Evolutionary conservation across 2,797 vertebrate genomes (phyloP).

Genomic region (Sciurus carolinensis): DNA sequence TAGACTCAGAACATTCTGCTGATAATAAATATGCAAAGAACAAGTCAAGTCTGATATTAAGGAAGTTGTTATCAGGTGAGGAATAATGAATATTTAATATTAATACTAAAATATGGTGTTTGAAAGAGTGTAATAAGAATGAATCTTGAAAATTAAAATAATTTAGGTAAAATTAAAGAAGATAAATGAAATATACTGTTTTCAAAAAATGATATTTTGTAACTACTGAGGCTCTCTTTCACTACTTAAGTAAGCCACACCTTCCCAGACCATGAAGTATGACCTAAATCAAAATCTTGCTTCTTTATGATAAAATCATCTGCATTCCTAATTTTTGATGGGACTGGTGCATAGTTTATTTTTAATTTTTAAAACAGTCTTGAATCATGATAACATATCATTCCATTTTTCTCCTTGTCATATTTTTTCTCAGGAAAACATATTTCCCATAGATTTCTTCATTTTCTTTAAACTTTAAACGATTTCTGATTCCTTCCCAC

Average conservation of each 20-base stretch:
- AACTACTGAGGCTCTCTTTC: not conserved
- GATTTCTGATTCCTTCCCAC: not conserved
- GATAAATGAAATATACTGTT: not conserved
- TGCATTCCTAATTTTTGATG: slow-evolving; percentile 6
- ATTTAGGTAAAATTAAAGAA: not conserved
- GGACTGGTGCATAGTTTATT: not conserved
- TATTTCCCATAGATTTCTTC: not conserved
- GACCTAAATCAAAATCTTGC: not conserved
- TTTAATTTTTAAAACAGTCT: not conserved
- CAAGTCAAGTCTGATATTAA: not conserved
- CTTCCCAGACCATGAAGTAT: not conserved
- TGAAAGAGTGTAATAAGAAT: not conserved
- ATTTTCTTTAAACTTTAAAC: not conserved
- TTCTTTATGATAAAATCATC: not conserved
- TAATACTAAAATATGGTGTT: not conserved
- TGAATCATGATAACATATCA: not conserved
- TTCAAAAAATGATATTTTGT: not conserved
- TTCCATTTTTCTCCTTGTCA: not conserved
- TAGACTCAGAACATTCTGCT: not conserved
- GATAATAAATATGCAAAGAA: not conserved
- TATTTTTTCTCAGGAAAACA: not conserved
- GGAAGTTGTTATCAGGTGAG: not conserved
- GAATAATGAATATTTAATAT: not conserved
- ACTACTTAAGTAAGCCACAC: not conserved
- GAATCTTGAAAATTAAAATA: slow-evolving; percentile 48